These are phyloP conservation scores for Metacarcinus magister DNA, from an alignment of 2,888 invertebrate genomes.

Conservation along the genomic window DNA sequence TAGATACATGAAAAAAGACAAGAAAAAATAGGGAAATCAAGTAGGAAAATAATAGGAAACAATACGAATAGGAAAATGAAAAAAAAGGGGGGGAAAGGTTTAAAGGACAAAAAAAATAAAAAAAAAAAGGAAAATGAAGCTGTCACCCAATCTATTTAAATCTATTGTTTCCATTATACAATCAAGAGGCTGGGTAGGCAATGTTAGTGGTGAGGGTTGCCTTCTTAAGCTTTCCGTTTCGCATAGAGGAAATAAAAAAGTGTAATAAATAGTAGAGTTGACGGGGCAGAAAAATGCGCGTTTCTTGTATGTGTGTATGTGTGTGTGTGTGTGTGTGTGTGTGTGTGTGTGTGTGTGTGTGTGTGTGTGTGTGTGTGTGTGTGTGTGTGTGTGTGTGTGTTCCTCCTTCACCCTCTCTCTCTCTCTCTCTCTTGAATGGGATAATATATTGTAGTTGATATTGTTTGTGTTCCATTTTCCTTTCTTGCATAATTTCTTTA, in stretches of 20 bases:
- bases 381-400: background rate
- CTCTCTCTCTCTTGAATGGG: slow-evolving; percentile 38
- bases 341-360: slow-evolving; percentile 2
- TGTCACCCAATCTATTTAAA: background rate
- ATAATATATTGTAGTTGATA: too few relatives aligned
- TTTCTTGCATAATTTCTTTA: background rate
- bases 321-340: background rate
- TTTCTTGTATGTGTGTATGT: background rate
- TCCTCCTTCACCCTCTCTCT: background rate
- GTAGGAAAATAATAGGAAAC: too few relatives aligned
- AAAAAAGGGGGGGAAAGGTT: too few relatives aligned
- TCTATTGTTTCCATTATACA: background rate
- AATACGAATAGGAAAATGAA: too few relatives aligned
- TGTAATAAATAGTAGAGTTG: background rate
- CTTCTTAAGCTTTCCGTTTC: background rate
- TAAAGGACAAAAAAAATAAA: background rate
- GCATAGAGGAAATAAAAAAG: background rate
- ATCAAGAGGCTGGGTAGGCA: background rate
- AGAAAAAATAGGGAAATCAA: too few relatives aligned
- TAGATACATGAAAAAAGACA: too few relatives aligned
- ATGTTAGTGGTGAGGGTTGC: background rate
- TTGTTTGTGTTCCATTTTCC: background rate
- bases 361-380: background rate
- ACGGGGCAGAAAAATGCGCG: background rate
- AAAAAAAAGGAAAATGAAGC: background rate